Evolutionary conservation across 2,113 vertebrate genomes (phyloP).

Genomic region (Suricata suricatta): DNA sequence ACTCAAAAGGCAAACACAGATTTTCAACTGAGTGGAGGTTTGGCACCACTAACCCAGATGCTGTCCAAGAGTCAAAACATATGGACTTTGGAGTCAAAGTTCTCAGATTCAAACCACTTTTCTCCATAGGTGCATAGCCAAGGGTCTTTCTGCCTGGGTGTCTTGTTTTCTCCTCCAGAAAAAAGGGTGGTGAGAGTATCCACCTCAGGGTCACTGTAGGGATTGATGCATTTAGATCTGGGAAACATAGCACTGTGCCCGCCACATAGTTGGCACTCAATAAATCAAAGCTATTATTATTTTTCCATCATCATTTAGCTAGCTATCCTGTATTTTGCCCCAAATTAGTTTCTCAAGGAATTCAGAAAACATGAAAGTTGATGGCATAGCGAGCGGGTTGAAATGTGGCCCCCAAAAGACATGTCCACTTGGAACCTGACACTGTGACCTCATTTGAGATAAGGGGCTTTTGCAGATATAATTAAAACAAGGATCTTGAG

Average conservation of each 20-base stretch:
- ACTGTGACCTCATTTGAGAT: background rate
- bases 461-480: background rate
- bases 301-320: background rate
- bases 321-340: background rate
- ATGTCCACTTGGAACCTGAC: background rate
- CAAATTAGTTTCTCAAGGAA: background rate
- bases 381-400: background rate
- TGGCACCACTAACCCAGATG: background rate
- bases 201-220: background rate
- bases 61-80: background rate
- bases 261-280: background rate
- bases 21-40: background rate
- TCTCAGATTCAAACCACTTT: background rate
- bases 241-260: background rate
- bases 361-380: background rate
- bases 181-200: background rate
- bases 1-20: background rate
- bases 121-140: too few species aligned
- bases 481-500: background rate
- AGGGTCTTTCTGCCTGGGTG: background rate
- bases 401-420: background rate
- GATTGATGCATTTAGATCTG: background rate
- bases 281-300: background rate
- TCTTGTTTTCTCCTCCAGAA: background rate
- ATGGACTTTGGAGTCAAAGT: background rate